Evolutionary conservation across 37 sponge, comb jelly and placozoan species (phyloP), one percentile per base, ranked within the genome.

Genomic region (Spongia lamella): DNA sequence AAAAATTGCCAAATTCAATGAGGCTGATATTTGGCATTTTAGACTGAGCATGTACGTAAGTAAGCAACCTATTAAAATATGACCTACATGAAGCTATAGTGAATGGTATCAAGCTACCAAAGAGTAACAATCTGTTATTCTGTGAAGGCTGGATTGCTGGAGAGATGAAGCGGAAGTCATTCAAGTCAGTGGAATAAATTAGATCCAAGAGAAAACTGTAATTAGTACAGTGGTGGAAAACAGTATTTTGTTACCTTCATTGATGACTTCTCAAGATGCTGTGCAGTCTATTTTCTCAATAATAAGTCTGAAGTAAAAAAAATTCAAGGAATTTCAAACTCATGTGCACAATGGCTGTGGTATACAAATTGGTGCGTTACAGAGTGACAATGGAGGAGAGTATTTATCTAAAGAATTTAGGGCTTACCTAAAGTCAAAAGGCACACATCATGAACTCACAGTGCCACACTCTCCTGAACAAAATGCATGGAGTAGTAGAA

Each of bases 191-290:
- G 62, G 77, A 55, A 69, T 25, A 9, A 9, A 70, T 72, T 11
- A 53, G 47, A 7, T 77, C 73, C 5, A 70, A 26, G 22, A 59
- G 53, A 19, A 79, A 27, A 26, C 53, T 77, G 25, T 66, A 79
- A 55, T 55, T 77, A 14, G 31, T 84, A 25, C 85, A 84, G 76
- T 61, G 86, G 86, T 36, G 81, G 81, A 27, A 33, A 53, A 34
- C 79, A 86, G 43, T 85, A 85, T 64, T 85, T 85, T 70, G 79
- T 85, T 7, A 72, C 86, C 19, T 78, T 79, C 34, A 85, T 85
- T 33, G 86, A 72, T 65, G 86, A 85, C 52, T 85, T 66, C 53
- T 79, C 86, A 19, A 34, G 79, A 53, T 85, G 74, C 64, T 70
- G 73, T 43, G 61, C 57, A 34, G 74, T 85, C 20, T 79, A 78